These are phyloP conservation scores for Cyprinodon variegatus DNA, from an alignment of 2,113 vertebrate species.

Conservation along the genomic window DNA sequence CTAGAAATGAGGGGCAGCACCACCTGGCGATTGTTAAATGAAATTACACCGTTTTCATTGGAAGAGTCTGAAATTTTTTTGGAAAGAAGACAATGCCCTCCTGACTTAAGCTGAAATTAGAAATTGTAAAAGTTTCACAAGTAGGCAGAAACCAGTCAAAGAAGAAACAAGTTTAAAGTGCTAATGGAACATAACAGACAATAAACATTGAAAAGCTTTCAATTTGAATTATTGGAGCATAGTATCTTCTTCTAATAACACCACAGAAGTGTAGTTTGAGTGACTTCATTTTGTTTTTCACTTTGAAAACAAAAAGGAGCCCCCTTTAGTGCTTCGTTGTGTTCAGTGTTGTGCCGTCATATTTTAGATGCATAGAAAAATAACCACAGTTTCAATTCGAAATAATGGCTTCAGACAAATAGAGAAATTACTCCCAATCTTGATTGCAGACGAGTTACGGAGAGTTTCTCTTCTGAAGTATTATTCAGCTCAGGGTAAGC, in stretches of 20 bases:
- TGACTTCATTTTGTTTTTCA: not conserved
- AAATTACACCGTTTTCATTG: not conserved
- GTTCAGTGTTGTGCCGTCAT: slow-evolving; percentile 37
- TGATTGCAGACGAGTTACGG: slow-evolving; percentile 75
- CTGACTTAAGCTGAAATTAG: not conserved
- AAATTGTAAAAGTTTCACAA: not conserved
- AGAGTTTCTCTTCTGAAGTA: slow-evolving; percentile 72
- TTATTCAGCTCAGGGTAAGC: slow-evolving; percentile 67
- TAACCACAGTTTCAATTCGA: not conserved
- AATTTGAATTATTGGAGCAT: not conserved
- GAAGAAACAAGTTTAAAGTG: not conserved
- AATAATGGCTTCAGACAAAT: slow-evolving; percentile 13
- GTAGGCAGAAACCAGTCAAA: not conserved
- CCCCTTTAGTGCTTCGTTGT: slow-evolving; percentile 9
- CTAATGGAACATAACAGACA: not conserved
- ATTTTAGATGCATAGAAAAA: slow-evolving; percentile 9
- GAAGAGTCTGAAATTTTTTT: not conserved
- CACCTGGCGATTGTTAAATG: not conserved
- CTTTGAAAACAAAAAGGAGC: not conserved
- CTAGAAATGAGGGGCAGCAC: too few species aligned
- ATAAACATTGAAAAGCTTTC: not conserved
- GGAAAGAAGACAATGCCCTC: not conserved
- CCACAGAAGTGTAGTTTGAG: not conserved
- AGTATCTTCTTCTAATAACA: not conserved
- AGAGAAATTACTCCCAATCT: slow-evolving; percentile 61